Evolutionary conservation across 1,140 invertebrate species (phyloP), one percentile per base, ranked within the genome.

Genomic region (Uloborus diversus): DNA sequence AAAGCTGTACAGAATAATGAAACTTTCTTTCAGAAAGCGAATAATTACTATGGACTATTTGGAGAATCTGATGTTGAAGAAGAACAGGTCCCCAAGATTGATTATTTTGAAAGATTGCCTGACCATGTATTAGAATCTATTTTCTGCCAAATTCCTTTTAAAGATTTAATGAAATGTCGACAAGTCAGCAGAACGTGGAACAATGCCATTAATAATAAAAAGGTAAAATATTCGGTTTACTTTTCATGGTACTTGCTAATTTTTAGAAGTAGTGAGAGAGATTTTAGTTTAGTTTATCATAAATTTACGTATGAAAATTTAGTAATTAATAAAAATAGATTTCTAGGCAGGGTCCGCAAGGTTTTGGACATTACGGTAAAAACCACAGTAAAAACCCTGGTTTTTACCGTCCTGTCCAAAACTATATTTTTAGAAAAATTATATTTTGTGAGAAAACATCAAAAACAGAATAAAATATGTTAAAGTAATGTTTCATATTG

Each of bases 41-140:
- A 17, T 28, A 62, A 62, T 13, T 33, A 23, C 33, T 62, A 32
- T 62, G 28, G 28, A n/a, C 14, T 62, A 17, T 33, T 62, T 20
- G 2, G 2, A 61, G 65, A 68, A 0, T n/a, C 28, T 53, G 47
- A 49, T 4, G 27, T 30, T 27, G 65, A 51, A 13, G 20, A 2
- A 9, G 65, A 49, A 14, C 3, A n/a, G n/a, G n/a, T n/a, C n/a
- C n/a, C n/a, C n/a, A n/a, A 7, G 33, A 28, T 23, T 56, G 28
- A 37, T 37, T 70, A 70, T 70, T 70, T 70, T 33, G 33, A 27
- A 37, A 51, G 7, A 23, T 11, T 70, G 11, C 68, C 68, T n/a
- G 4, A 17, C 1, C 68, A 70, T 70, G 2, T 70, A n/a, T 25
- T 70, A 14, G 68, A 70, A 37, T 3, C 23, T 17, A 57, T 70